Evolutionary conservation across 2,113 vertebrate species (phyloP), one percentile per base, ranked within the genome.

Genomic region (Struthio camelus): DNA sequence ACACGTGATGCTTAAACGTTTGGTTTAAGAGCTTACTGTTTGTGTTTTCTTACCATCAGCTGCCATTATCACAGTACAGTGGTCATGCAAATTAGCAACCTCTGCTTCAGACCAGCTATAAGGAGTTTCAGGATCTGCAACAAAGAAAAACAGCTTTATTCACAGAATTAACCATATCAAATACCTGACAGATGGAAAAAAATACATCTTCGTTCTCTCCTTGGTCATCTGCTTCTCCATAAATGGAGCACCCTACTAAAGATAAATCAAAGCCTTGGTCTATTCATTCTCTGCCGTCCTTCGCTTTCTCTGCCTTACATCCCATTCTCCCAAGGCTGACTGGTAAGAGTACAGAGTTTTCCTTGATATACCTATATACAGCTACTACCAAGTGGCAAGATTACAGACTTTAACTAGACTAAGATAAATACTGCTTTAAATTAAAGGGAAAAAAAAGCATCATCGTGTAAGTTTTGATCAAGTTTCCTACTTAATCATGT

Each of bases 91-190:
- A 93, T 99, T 97, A 9, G 97, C 97, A 40, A 99, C 95, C 85
- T 99, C 99, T 42, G 98, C 98, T 66, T 99, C 98, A 7, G 98
- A 99, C 99, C 99, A 99, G 80, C 98, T 98, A 42, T 99, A 99
- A 66, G 98, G 97, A 85, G 90, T 75, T 38, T 98, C 97, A 7
- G 97, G 95, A 91, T 98, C 98, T 99, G 65, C 8, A 98, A 97
- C 93, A 88, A 86, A 71, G 51, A 79, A 72, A 72, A 10, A 90
- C 4, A 18, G 53, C 15, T 91, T 77, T 76, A 58, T 13, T 89
- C 27, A 44, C 11, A 13, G 8, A 58, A 65, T 65, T 79, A 70
- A 88, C 56, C n/a, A 11, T 53, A 59, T 79, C 38, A 38, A 62
- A 36, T 38, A 48, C 30, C 5, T 67, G 67, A 69, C 2, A 85